These are phyloP conservation scores for Stomatorhinus walkeri DNA, from an alignment of 2,797 vertebrate genomes.

Conservation along the genomic window DNA sequence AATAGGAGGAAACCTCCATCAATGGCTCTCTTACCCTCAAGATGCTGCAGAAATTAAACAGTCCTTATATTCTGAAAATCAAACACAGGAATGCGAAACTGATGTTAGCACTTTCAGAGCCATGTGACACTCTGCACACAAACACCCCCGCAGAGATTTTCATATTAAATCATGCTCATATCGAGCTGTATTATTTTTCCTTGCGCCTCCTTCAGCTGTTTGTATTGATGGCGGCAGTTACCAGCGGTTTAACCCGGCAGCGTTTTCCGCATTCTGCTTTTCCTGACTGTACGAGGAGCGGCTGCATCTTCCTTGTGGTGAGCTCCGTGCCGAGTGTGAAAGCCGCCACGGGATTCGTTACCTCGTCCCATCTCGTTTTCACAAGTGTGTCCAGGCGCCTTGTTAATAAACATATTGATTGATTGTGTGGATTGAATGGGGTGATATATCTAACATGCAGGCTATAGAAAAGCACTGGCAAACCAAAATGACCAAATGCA, in stretches of 20 bases:
- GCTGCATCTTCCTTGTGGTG: background rate
- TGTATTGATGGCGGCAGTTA: background rate
- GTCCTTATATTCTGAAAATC: background rate
- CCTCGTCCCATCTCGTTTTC: background rate
- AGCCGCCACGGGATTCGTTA: background rate
- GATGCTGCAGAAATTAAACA: background rate
- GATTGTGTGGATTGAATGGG: background rate
- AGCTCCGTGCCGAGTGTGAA: background rate
- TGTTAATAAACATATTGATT: background rate
- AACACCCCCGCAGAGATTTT: background rate
- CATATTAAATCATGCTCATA: background rate
- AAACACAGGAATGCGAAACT: background rate
- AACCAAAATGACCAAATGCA: background rate
- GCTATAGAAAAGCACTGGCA: background rate
- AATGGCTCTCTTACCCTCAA: background rate
- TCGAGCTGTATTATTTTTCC: background rate
- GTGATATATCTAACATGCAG: background rate
- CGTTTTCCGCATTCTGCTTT: background rate
- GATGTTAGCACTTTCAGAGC: background rate
- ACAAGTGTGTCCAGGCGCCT: background rate
- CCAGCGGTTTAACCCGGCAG: background rate
- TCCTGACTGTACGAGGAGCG: background rate
- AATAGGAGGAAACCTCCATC: background rate
- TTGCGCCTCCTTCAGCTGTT: background rate
- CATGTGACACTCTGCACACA: background rate